Percentiles rank a stretch among this genome's conserved stretches.
Evolutionary conservation across 2,888 invertebrate species (phyloP).

Genomic region (Cistogaster globosa): DNA sequence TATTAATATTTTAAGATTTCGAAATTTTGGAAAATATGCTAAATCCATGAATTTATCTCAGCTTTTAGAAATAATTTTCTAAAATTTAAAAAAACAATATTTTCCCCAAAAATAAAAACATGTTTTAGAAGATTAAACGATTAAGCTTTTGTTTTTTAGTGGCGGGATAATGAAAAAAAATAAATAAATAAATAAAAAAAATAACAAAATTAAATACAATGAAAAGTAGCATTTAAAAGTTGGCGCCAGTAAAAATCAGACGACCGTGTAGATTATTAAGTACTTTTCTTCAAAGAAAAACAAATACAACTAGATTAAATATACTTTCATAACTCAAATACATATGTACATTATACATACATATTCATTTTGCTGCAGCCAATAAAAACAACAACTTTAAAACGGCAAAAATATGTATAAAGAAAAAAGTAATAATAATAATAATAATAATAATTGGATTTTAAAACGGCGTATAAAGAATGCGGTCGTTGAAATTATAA

Average conservation of each 20-base stretch:
- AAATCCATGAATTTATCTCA: no score
- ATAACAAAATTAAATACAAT: not conserved
- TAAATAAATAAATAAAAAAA: not conserved
- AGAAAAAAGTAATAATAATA: no score
- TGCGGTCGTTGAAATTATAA: no score
- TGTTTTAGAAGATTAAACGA: slow-evolving; percentile 53
- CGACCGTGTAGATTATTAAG: slow-evolving; percentile 64
- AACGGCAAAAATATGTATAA: no score
- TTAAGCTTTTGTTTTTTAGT: slow-evolving; percentile 14
- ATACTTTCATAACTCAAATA: slow-evolving; percentile 42
- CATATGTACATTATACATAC: no score
- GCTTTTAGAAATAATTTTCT: no score
- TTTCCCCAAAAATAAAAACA: slow-evolving; percentile 38
- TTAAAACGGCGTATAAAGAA: no score
- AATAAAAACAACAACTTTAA: not conserved
- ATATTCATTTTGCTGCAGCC: slow-evolving; percentile 18
- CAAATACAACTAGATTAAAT: slow-evolving; percentile 26
- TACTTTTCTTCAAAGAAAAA: slow-evolving; percentile 38
- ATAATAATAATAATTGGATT: no score
- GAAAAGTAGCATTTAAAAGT: slow-evolving; percentile 22
- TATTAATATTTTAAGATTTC: no score
- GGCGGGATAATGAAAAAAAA: slow-evolving; percentile 13
- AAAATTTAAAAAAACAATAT: slow-evolving; percentile 1
- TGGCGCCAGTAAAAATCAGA: slow-evolving; percentile 71
- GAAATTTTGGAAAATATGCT: no score